A percentile compares a stretch with the other conserved stretches of the same genome.
Conservation (phyloP, 92 coral and sea anemone genomes). For the Montipora capitata region DNA sequence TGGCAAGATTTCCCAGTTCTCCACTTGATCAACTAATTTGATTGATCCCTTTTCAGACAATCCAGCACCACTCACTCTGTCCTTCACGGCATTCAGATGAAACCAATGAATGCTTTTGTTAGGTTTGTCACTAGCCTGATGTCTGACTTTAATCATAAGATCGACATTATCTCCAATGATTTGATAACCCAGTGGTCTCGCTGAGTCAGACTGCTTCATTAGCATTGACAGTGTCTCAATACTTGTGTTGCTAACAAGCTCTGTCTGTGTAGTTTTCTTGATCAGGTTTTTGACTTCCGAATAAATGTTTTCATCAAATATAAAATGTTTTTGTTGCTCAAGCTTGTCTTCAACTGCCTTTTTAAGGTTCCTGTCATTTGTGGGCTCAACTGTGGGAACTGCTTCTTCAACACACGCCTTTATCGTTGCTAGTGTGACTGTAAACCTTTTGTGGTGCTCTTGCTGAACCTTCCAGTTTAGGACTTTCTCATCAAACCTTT, state of each 20-base stretch:
- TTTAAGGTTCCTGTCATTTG: background rate
- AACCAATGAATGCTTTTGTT: constrained; percentile 80
- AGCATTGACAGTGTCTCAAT: background rate
- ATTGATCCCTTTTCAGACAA: constrained; percentile 38
- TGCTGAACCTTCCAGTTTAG: constrained; percentile 47
- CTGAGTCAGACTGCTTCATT: background rate
- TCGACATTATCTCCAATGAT: constrained; percentile 79
- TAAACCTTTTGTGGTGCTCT: constrained; percentile 41
- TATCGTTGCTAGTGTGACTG: constrained; percentile 31
- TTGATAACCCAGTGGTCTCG: constrained; percentile 52
- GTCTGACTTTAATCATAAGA: constrained; percentile 66
- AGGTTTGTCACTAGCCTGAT: constrained; percentile 61
- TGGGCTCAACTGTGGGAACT: constrained; percentile 9
- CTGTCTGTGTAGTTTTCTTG: constrained; percentile 1
- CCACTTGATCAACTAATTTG: constrained; percentile 11
- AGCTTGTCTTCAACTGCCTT: background rate
- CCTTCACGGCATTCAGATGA: constrained; percentile 70
- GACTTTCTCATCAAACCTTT: constrained; percentile 18
- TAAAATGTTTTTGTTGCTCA: background rate
- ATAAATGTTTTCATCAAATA: background rate
- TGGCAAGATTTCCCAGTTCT: constrained; percentile 60
- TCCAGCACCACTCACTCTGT: constrained; percentile 44
- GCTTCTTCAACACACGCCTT: constrained; percentile 1
- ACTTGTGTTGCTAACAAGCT: constrained; percentile 1
- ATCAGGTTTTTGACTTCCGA: background rate